These are phyloP conservation scores for Amia ocellicauda DNA, from an alignment of 2,113 vertebrate genomes.

Conservation along the genomic window DNA sequence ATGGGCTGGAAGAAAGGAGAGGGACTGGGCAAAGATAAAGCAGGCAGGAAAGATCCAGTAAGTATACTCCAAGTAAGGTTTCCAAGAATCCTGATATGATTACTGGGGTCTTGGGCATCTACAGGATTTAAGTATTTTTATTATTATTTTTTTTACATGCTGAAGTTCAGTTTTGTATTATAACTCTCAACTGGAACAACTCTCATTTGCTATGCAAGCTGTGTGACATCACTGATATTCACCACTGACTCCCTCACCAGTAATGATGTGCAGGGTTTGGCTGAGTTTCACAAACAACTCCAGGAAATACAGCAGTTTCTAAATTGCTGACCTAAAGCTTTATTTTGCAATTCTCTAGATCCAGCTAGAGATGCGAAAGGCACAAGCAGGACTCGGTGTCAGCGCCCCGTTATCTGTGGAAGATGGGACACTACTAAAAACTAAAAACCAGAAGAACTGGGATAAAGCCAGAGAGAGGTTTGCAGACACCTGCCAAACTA, in stretches of 20 bases:
- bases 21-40: conserved; percentile 86
- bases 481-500: conserved; percentile 73
- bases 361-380: conserved; percentile 76
- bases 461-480: conserved; percentile 92
- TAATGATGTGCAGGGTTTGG: too few relatives aligned
- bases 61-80: conserved; percentile 38
- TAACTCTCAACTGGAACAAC: neutral
- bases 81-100: neutral
- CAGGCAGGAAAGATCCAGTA: conserved; percentile 88
- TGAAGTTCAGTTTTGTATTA: neutral
- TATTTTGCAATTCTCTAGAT: conserved; percentile 62
- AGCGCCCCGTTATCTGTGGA: conserved; percentile 71
- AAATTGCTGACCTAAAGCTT: too few relatives aligned
- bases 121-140: neutral
- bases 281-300: too few relatives aligned
- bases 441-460: conserved; percentile 88
- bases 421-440: conserved; percentile 59
- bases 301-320: too few relatives aligned
- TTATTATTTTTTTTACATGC: neutral
- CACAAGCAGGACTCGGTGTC: conserved; percentile 82
- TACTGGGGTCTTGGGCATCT: neutral
- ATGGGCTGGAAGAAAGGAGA: conserved; percentile 98
- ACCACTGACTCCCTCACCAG: neutral
- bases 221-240: too few relatives aligned
- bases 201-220: too few relatives aligned